Evolutionary conservation across 2,888 invertebrate genomes (phyloP), one percentile per base, ranked within the genome.

Genomic region (Epiblema foenella): DNA sequence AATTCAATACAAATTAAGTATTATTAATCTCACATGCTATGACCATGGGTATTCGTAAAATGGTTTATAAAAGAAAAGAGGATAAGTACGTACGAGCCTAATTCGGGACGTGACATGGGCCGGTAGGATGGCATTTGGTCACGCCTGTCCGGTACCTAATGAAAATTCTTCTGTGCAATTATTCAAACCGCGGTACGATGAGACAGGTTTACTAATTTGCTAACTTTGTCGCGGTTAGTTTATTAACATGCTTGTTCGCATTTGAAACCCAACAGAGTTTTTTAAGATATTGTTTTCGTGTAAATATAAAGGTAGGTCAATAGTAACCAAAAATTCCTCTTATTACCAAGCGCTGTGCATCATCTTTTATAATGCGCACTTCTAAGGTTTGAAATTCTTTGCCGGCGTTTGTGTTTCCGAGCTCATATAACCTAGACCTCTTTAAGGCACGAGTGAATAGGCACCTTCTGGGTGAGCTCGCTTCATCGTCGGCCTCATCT

Each of bases 151-250:
- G 60, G 60, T 60, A 66, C 79, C 78, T 86, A 87, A 88, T 88
- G 86, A 86, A 88, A 88, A 88, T 88, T 87, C 87, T 86, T 87
- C 82, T 77, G 74, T 70, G 72, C 77, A 76, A 77, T 80, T 77
- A 79, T 80, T 78, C 78, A 76, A 76, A 77, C 79, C 77, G 62
- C 57, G 51, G 20, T 10, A 3, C 12, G 18, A 5, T 17, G n/a
- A 29, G 57, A 58, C 66, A n/a, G 52, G 39, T 42, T 42, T 17
- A 10, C 64, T 64, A 64, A 66, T 57, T 57, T 15, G 57, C 24
- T 4, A 37, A 59, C 42, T 39, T 59, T 39, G 42, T 39, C 20
- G 11, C 29, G 10, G n/a, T 51, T 17, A 5, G 15, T 15, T n/a
- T n/a, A n/a, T n/a, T 42, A 15, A 15, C 15, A 15, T 15, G 7